These are phyloP conservation scores for Yoshiicerus persimilis DNA, from an alignment of 1,140 invertebrate genomes.

Conservation along the genomic window DNA sequence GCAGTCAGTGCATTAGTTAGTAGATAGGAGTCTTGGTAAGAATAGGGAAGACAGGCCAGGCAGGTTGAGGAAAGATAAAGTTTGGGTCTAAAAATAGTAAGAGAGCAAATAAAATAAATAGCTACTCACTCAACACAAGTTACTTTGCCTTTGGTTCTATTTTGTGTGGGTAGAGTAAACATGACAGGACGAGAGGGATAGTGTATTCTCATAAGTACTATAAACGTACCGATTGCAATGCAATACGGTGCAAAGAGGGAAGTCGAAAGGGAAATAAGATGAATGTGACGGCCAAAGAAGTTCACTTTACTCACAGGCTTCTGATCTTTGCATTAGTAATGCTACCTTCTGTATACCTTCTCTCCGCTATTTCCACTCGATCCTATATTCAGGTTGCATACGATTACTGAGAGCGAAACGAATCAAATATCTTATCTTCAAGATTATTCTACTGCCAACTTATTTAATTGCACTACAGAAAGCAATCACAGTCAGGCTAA, in stretches of 20 bases:
- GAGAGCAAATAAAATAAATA: slow-evolving; percentile 15
- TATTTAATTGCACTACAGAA: not conserved
- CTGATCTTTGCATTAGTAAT: not conserved
- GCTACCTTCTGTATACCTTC: not conserved
- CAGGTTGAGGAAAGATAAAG: not conserved
- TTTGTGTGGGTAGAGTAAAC: not conserved
- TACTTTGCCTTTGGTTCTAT: slow-evolving; percentile 3
- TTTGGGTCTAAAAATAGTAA: not conserved
- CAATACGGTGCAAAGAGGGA: not conserved
- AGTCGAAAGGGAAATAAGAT: not conserved
- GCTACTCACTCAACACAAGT: slow-evolving; percentile 15
- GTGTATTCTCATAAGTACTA: not conserved
- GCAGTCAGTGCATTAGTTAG: not conserved
- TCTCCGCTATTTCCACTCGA: too few species aligned
- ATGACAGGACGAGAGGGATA: not conserved
- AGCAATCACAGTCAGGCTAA: not conserved
- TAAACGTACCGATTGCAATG: not conserved
- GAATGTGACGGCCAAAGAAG: not conserved
- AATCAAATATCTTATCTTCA: not conserved
- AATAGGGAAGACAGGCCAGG: not conserved
- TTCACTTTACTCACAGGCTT: not conserved
- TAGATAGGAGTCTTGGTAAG: not conserved
- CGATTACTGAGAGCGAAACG: not conserved
- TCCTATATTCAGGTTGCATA: too few species aligned
- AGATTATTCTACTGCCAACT: not conserved